These are phyloP conservation scores for Propsilocerus akamusi DNA, from an alignment of 1,140 invertebrate species.

Conservation along the genomic window DNA sequence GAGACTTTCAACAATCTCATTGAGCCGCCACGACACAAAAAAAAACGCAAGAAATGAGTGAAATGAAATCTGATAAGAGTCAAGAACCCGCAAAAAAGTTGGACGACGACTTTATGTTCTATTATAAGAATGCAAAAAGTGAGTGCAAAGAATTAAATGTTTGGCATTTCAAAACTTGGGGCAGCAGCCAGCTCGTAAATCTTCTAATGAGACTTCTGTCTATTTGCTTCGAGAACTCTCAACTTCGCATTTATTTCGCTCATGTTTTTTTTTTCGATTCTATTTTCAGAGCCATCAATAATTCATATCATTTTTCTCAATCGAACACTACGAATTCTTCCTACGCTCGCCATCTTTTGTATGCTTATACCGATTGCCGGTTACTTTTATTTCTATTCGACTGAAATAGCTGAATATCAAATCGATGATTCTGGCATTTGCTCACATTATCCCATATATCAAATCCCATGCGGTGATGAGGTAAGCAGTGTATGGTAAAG, in stretches of 20 bases:
- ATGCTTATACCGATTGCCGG: not conserved
- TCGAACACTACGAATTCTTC: not conserved
- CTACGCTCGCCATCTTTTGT: not conserved
- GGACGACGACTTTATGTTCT: not conserved
- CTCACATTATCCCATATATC: not conserved
- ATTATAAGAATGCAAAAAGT: not conserved
- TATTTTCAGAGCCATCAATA: slow-evolving; percentile 1
- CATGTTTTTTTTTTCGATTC: too few species aligned
- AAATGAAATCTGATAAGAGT: not conserved
- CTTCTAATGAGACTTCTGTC: too few species aligned
- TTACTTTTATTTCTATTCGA: slow-evolving; percentile 1
- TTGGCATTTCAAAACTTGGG: too few species aligned
- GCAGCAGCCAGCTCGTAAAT: too few species aligned
- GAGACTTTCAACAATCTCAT: not conserved
- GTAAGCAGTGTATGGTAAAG: too few species aligned
- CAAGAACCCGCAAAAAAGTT: not conserved
- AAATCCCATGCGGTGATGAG: not conserved
- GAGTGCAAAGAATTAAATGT: too few species aligned
- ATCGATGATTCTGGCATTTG: slow-evolving; percentile 3
- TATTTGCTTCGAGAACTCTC: too few species aligned
- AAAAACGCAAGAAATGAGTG: not conserved
- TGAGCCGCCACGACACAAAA: not conserved
- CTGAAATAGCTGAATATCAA: not conserved
- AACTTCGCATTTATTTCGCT: too few species aligned
- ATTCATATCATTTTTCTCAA: not conserved